Evolutionary conservation across 2,113 vertebrate genomes (phyloP), one percentile per base, ranked within the genome.

Genomic region (Elaphurus davidianus): DNA sequence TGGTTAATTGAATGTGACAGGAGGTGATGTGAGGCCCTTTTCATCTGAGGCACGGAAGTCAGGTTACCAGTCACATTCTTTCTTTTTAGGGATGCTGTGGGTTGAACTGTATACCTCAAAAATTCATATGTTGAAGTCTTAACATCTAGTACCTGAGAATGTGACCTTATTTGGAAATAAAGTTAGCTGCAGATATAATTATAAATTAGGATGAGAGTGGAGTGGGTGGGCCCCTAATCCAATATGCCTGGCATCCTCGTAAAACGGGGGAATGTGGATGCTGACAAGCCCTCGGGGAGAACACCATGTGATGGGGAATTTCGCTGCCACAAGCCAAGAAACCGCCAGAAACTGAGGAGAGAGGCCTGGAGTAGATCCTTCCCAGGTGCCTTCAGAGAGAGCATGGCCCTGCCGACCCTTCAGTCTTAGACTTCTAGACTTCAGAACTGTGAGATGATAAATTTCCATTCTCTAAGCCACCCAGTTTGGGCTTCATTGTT

Each of bases 331-430:
- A 16, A 67, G 11, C 54, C 47, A 30, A 36, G 76, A 33, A 84
- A 62, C 17, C 78, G 1, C 9, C n/a, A 86, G 94, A 50, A 79
- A 40, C 67, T 7, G 1, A 2, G 11, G 23, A 54, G 8, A 54
- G 36, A 71, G 21, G 5, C 67, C 87, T 25, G 40, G 93, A 13
- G 9, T 28, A 9, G 10, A 13, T 45, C 2, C 30, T 27, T 78
- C 21, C 76, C 16, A 88, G 27, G 36, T 0, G 9, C n/a, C 19
- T 36, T 67, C 1, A 9, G 47, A 47, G 28, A 23, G 52, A n/a
- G 8, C 9, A 12, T 0, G 6, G 10, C 23, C 19, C 33, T 79
- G 52, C 23, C 0, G 2, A 19, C 2, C 30, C 9, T 57, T 43
- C 30, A 10, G 15, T 27, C 33, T 25, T 52, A 13, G 40, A 40